Percentiles rank a stretch among this genome's conserved stretches.
Evolutionary conservation across 2,113 vertebrate species (phyloP).

Genomic region (Coracopsis vasa): DNA sequence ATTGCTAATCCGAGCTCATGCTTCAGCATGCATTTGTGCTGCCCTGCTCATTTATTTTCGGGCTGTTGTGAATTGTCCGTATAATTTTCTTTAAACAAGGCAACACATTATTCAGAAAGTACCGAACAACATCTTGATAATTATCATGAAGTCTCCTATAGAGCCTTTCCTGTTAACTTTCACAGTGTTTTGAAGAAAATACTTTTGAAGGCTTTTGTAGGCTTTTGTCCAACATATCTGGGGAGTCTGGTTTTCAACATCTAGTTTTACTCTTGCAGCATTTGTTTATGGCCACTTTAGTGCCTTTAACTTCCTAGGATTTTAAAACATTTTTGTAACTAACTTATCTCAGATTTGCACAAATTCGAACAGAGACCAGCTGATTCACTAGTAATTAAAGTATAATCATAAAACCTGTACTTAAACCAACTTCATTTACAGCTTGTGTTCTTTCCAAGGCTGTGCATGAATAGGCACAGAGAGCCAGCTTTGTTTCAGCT

Average conservation of each 20-base stretch:
- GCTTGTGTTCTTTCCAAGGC: not conserved
- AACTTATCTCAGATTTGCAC: not conserved
- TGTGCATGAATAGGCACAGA: not conserved
- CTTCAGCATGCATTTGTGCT: not conserved
- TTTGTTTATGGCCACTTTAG: conserved; percentile 22
- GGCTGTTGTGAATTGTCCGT: not conserved
- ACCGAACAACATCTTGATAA: conserved; percentile 6
- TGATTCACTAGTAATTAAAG: not conserved
- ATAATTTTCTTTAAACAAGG: not conserved
- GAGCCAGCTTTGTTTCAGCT: not conserved
- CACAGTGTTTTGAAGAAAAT: conserved; percentile 49
- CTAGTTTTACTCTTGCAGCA: not conserved
- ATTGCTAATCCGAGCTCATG: not conserved
- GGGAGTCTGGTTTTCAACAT: conserved; percentile 44
- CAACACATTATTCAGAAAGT: not conserved
- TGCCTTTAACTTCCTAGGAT: not conserved
- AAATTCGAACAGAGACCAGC: not conserved
- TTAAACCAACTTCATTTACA: not conserved
- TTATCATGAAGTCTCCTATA: conserved; percentile 34
- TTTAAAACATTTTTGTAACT: not conserved
- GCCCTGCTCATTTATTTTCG: not conserved
- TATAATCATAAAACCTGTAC: not conserved
- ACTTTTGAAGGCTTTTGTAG: conserved; percentile 50
- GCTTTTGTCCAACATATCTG: conserved; percentile 40
- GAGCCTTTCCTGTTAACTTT: conserved; percentile 25